Base-by-base conservation (phyloP, 53 echinoderm and acorn worm genomes). In the Mesocentrotus franciscanus region DNA sequence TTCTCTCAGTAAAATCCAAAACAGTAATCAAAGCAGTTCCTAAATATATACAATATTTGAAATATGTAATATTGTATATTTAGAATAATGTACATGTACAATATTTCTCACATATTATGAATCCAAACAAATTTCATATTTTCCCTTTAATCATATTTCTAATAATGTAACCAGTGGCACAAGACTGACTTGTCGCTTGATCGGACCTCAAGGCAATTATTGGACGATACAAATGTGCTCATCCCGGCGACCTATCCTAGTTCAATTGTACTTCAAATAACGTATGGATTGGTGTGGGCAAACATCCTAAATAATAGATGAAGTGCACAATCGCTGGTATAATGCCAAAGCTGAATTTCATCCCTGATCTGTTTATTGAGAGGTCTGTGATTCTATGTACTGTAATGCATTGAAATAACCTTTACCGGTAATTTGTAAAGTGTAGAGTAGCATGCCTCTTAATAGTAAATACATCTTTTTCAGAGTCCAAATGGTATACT, bases 181-280 rank as follows among this genome's bases (percentile, higher is more conserved):
- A 87, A n/a, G 58, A 87, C 87, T 87, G 87, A 35, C 87, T 87
- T 87, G 58, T 87, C 87, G 87, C 59, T 27, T 87, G 57, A 87
- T 87, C 22, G 87, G 57, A 87, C 87, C 29, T 27, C 27, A 11
- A 18, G 15, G 58, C 87, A 87, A 57, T 87, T 57, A 87, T 59
- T 87, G 87, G 87, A 87, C 87, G 58, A 87, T 58, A 10, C 58
- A 0, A 58, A 87, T 58, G 87, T 87, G 26, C 29, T 29, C 58
- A 56, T 29, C 58, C 10, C 1, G 8, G 17, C 59, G 87, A 87
- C 87, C 58, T 87, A 58, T 5, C 58, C 87, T 87, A 58, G 87
- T 87, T 87, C 14, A 13, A 87, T 87, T 87, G n/a, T 58, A n/a
- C 87, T 87, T 87, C 87, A 87, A 87, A 84, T 39, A 84, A 58